Evolutionary conservation across 37 sponge, comb jelly and placozoan species (phyloP).

Genomic region (Ephydatia muelleri): DNA sequence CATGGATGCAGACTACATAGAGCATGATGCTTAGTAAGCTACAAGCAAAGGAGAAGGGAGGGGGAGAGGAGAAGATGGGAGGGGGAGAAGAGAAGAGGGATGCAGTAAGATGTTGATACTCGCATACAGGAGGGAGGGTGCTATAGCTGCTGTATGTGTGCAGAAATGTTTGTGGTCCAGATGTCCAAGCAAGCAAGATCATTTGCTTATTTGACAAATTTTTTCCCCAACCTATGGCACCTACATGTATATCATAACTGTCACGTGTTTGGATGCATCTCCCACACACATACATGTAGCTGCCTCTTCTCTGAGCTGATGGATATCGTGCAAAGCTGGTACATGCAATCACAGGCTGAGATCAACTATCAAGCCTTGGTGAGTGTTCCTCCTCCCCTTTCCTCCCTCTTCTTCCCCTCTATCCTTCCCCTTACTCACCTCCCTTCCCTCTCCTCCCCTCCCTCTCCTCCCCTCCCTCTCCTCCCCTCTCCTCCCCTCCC

Average conservation of each 20-base stretch:
- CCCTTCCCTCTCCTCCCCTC: background rate
- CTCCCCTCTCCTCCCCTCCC: background rate
- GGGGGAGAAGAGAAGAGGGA: too few species aligned
- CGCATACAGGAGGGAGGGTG: too few species aligned
- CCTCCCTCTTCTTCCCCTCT: background rate
- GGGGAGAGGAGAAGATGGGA: too few species aligned
- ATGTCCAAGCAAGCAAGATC: too few species aligned
- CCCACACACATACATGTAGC: constrained; percentile 26
- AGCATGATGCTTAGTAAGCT: constrained; percentile 91
- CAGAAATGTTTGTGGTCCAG: too few species aligned
- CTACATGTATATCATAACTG: too few species aligned
- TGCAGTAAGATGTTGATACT: too few species aligned
- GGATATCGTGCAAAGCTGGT: constrained; percentile 72
- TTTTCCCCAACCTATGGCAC: too few species aligned
- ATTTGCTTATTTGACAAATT: too few species aligned
- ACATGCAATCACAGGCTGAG: constrained; percentile 10
- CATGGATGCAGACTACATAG: constrained; percentile 78
- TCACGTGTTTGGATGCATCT: too few species aligned
- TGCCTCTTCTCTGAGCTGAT: constrained; percentile 71
- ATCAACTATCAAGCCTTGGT: background rate
- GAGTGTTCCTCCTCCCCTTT: background rate
- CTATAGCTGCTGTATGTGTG: too few species aligned
- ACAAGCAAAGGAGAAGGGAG: background rate
- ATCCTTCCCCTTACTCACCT: background rate
- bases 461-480: background rate